Percentiles rank a stretch among this genome's conserved stretches.
phyloP scores from a whole-genome alignment of 2,888 invertebrate species.

The Heliconius ismenius region DNA sequence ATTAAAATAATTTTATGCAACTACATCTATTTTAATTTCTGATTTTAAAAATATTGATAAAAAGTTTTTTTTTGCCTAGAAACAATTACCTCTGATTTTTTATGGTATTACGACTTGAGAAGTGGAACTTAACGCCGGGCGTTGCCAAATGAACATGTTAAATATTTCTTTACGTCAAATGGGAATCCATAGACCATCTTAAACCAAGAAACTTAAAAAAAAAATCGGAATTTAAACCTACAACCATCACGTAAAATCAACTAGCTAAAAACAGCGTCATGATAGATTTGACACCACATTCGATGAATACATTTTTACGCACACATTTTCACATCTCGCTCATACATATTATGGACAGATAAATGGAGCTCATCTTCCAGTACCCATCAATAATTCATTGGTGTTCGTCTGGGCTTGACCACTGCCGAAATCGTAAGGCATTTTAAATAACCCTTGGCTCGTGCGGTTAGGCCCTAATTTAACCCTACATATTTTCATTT shows the following conservation, averaged over 20 bases:
- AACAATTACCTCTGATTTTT: too few relatives aligned
- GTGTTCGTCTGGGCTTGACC: constrained; percentile 40
- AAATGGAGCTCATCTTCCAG: constrained; percentile 20
- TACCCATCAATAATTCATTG: constrained; percentile 24
- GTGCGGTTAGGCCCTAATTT: constrained; percentile 49
- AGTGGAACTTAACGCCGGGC: too few relatives aligned
- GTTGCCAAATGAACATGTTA: too few relatives aligned
- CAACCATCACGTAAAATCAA: not conserved
- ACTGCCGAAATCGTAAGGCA: constrained; percentile 54
- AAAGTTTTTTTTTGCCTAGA: too few relatives aligned
- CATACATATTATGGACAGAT: constrained; percentile 1
- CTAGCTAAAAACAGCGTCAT: not conserved
- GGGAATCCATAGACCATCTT: too few relatives aligned
- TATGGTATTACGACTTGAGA: too few relatives aligned
- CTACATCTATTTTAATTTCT: not conserved
- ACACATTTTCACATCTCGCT: not conserved
- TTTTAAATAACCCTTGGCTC: constrained; percentile 54
- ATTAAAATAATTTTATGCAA: not conserved
- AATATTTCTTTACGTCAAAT: too few relatives aligned
- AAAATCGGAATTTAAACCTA: not conserved
- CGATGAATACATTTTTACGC: not conserved
- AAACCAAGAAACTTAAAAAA: too few relatives aligned
- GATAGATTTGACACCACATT: not conserved
- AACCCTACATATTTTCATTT: constrained; percentile 42
- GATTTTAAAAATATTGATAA: too few relatives aligned